These are phyloP conservation scores for Choristoneura rosaceana DNA, from an alignment of 2,888 invertebrate genomes.

Conservation along the genomic window DNA sequence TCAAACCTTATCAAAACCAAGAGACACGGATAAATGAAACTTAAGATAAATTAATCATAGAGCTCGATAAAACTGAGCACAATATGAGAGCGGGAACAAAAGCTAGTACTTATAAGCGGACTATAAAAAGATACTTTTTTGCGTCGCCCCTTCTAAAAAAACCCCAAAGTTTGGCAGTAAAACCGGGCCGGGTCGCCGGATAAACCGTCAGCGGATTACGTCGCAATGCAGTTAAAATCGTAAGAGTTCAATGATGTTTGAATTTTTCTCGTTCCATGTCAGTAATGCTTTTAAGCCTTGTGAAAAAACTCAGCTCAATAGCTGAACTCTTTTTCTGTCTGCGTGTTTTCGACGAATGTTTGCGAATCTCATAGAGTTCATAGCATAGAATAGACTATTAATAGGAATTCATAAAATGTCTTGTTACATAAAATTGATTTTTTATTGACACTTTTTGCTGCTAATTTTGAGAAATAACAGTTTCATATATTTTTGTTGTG, in stretches of 20 bases:
- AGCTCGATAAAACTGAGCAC: slow-evolving; percentile 9
- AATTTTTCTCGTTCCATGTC: background rate
- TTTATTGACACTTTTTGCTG: no score
- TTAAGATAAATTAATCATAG: background rate
- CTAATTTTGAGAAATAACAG: no score
- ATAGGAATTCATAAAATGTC: no score
- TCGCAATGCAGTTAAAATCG: slow-evolving; percentile 55
- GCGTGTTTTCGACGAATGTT: background rate
- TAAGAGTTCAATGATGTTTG: slow-evolving; percentile 22
- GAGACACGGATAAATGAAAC: slow-evolving; percentile 1
- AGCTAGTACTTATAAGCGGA: slow-evolving; percentile 51
- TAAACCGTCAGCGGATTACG: slow-evolving; percentile 73
- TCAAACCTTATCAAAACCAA: background rate
- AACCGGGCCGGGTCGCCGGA: slow-evolving; percentile 74
- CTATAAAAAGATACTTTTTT: slow-evolving; percentile 56
- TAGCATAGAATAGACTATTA: background rate
- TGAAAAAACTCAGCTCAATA: background rate
- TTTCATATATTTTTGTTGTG: no score
- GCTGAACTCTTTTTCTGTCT: background rate
- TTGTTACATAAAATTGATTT: no score
- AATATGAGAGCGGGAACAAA: slow-evolving; percentile 31
- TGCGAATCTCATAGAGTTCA: background rate
- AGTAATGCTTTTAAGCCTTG: background rate
- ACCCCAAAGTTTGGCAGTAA: slow-evolving; percentile 73
- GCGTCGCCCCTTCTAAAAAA: slow-evolving; percentile 60